Conservation (phyloP, 2,797 vertebrate species). For the Gephyroberyx darwinii region DNA sequence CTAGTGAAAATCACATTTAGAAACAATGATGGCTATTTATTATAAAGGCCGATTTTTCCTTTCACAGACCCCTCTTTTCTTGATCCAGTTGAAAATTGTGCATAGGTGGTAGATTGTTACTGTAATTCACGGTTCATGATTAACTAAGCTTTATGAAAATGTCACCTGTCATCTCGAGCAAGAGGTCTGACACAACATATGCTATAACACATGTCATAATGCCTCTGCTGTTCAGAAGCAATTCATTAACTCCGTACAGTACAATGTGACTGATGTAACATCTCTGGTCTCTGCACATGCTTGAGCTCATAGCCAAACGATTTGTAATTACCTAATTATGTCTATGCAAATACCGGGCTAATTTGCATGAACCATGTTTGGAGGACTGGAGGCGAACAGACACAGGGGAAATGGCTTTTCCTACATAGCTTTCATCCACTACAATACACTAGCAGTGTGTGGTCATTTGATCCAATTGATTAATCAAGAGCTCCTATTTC, state of each 20-base stretch:
- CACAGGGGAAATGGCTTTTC: slow-evolving; percentile 55
- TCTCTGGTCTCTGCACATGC: slow-evolving; percentile 84
- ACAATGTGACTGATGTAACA: slow-evolving; percentile 77
- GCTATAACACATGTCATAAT: slow-evolving; percentile 73
- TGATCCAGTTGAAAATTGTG: too few species aligned
- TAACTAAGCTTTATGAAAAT: slow-evolving; percentile 72
- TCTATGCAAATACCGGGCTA: slow-evolving; percentile 88
- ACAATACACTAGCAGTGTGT: not conserved
- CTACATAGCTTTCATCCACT: slow-evolving; percentile 33
- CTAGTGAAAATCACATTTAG: too few species aligned
- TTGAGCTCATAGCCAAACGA: slow-evolving; percentile 88
- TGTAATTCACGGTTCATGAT: slow-evolving; percentile 27
- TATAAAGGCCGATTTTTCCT: not conserved
- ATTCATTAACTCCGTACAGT: slow-evolving; percentile 83
- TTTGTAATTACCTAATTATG: slow-evolving; percentile 93
- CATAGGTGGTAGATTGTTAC: not conserved
- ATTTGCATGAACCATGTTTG: slow-evolving; percentile 86
- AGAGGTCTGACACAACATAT: slow-evolving; percentile 77
- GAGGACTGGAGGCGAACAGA: slow-evolving; percentile 69
- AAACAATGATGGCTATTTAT: not conserved
- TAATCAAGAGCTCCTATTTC: not conserved
- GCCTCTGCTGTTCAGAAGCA: slow-evolving; percentile 63
- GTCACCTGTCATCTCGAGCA: slow-evolving; percentile 72
- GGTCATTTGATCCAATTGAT: slow-evolving; percentile 26
- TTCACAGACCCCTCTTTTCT: too few species aligned